Percentiles rank a stretch among this genome's conserved stretches.
Conservation (phyloP, 2,113 vertebrate species). For the Cercopithecus mona region DNA sequence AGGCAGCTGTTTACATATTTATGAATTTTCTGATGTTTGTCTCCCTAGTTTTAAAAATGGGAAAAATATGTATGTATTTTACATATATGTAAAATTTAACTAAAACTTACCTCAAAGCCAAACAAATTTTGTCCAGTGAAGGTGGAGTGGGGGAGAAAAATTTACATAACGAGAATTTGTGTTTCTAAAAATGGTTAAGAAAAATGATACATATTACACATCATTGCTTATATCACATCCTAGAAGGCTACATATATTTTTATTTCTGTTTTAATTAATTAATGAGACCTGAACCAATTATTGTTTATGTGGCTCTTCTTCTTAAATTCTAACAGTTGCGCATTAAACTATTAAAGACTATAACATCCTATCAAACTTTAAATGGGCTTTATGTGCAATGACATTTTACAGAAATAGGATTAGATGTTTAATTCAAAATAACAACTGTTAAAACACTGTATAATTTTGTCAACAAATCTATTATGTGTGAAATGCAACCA, state of each 20-base stretch:
- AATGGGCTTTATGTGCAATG: background rate
- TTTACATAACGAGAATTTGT: background rate
- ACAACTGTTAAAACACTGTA: background rate
- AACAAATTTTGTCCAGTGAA: background rate
- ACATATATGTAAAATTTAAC: background rate
- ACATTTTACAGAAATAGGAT: background rate
- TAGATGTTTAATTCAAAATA: background rate
- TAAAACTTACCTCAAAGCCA: background rate
- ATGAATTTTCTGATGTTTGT: background rate
- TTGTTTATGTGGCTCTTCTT: background rate
- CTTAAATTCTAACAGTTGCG: background rate
- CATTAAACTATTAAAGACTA: background rate
- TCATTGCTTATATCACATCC: fast-evolving
- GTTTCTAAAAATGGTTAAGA: background rate
- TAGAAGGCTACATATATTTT: background rate
- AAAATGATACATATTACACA: background rate
- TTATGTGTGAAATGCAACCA: background rate
- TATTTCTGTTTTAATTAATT: background rate
- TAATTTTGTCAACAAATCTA: background rate
- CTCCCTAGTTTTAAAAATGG: background rate
- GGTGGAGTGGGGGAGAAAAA: background rate
- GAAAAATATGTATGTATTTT: background rate
- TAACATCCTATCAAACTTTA: background rate
- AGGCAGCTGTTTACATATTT: background rate
- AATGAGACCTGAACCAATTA: background rate